These are phyloP conservation scores for Drosophila mayri DNA, from an alignment of 1,140 invertebrate genomes.

Conservation along the genomic window DNA sequence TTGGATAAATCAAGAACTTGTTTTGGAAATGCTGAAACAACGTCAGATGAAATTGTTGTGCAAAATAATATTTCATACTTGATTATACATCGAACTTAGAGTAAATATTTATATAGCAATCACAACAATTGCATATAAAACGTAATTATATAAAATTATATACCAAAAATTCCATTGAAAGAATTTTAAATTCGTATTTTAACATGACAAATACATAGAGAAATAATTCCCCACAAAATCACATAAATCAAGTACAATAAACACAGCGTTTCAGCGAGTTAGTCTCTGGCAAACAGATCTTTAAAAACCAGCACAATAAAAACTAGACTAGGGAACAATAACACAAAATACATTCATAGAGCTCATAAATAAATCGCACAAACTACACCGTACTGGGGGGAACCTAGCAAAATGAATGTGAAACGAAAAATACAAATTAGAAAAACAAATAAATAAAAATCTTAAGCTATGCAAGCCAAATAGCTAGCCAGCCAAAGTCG, in stretches of 20 bases:
- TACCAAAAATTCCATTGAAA: conserved; percentile 8
- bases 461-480: conserved; percentile 55
- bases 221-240: conserved; percentile 39
- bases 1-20: conserved; percentile 42
- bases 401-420: conserved; percentile 50
- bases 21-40: conserved; percentile 50
- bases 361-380: conserved; percentile 70
- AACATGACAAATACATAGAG: conserved; percentile 51
- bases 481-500: not conserved
- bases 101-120: not conserved
- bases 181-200: conserved; percentile 38
- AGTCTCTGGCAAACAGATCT: conserved; percentile 25
- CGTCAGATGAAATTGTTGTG: not conserved
- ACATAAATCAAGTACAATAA: conserved; percentile 65
- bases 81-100: not conserved
- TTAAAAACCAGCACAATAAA: conserved; percentile 20
- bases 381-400: conserved; percentile 58
- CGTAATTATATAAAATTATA: not conserved
- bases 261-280: conserved; percentile 59
- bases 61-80: not conserved
- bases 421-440: conserved; percentile 63
- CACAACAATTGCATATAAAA: no score
- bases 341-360: conserved; percentile 46
- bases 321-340: conserved; percentile 25
- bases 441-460: conserved; percentile 81